A percentile compares a stretch with the other conserved stretches of the same genome.
Conservation (phyloP, 2,113 vertebrate genomes). For the Amphiprion ocellaris region DNA sequence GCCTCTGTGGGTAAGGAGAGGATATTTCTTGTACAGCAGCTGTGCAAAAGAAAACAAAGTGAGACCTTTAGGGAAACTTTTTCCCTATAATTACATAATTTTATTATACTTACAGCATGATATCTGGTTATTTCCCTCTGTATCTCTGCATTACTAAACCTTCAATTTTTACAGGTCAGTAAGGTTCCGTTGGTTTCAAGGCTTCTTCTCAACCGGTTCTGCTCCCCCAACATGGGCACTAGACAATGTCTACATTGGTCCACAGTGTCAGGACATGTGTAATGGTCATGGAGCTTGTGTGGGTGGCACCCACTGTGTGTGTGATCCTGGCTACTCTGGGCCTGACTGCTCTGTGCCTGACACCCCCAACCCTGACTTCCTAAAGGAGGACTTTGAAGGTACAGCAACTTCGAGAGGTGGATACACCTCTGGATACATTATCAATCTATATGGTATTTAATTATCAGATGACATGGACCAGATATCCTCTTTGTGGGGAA, state of each 20-base stretch:
- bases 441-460: neutral
- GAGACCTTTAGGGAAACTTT: neutral
- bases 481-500: neutral
- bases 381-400: conserved; percentile 99
- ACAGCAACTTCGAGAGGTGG: conserved; percentile 24
- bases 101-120: neutral
- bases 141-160: neutral
- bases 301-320: conserved; percentile 91
- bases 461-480: neutral
- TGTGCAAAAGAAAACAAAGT: neutral
- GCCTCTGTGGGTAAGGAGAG: conserved; percentile 93
- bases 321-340: conserved; percentile 93
- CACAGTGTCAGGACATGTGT: conserved; percentile 98
- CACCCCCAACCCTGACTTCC: conserved; percentile 94
- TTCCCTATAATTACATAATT: too few species aligned
- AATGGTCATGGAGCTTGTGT: conserved; percentile 93
- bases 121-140: neutral
- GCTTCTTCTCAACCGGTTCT: conserved; percentile 90
- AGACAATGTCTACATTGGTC: conserved; percentile 95
- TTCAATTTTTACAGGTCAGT: conserved; percentile 86
- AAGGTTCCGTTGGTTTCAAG: conserved; percentile 98
- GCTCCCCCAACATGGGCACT: conserved; percentile 96
- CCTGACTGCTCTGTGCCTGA: conserved; percentile 92
- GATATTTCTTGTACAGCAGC: neutral
- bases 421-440: neutral